Percentiles rank a stretch among this genome's conserved stretches.
phyloP scores from a whole-genome alignment of 2,888 invertebrate genomes.

The Apamea crenata region DNA sequence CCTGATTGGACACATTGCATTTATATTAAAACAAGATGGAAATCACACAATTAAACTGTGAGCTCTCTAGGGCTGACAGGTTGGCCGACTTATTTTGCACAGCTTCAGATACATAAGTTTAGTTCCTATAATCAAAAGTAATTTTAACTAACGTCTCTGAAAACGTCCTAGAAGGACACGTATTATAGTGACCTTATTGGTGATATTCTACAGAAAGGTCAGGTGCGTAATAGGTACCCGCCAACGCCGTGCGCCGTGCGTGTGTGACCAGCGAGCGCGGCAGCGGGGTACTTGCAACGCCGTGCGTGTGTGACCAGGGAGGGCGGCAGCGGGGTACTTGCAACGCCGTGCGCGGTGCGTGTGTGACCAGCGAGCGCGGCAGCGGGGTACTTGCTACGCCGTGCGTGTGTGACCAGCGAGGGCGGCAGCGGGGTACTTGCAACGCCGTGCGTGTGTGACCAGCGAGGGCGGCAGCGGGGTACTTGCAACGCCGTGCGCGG shows the following conservation, averaged over 20 bases:
- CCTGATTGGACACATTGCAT: conserved; percentile 12
- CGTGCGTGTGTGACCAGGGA: too few species aligned
- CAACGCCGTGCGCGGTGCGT: too few species aligned
- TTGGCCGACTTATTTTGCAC: too few species aligned
- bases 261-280: background rate
- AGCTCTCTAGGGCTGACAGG: background rate
- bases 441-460: too few species aligned
- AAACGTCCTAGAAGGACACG: background rate
- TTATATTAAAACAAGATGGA: background rate
- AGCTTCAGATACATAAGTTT: background rate
- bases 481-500: too few species aligned
- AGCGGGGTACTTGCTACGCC: too few species aligned
- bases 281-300: too few species aligned
- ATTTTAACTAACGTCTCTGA: background rate
- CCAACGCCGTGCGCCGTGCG: background rate
- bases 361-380: too few species aligned
- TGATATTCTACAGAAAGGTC: background rate
- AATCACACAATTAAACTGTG: conserved; percentile 5
- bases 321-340: too few species aligned
- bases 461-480: too few species aligned
- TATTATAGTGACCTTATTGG: background rate
- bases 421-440: too few species aligned
- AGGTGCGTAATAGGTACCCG: background rate
- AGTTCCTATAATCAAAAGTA: background rate
- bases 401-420: too few species aligned